A percentile compares a stretch with the other conserved stretches of the same genome.
Evolutionary conservation across 2,113 vertebrate genomes (phyloP).

Genomic region (Rana temporaria): DNA sequence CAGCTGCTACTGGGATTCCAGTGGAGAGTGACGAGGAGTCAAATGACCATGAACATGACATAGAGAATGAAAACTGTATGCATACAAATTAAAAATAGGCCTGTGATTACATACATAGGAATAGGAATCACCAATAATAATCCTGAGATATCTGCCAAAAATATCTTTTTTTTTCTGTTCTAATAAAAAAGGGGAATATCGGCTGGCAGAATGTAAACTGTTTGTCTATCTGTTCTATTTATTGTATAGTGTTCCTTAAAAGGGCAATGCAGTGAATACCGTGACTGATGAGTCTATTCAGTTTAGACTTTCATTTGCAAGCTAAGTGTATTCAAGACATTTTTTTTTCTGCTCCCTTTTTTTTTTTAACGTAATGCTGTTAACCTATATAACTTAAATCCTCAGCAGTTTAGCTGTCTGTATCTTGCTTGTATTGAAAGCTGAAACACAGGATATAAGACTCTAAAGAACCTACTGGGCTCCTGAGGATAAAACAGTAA

Average conservation of each 20-base stretch:
- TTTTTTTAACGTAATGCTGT: neutral
- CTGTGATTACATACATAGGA: conserved; percentile 87
- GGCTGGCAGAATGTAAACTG: conserved; percentile 81
- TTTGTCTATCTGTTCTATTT: conserved; percentile 68
- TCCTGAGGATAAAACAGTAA: conserved; percentile 23
- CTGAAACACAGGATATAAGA: too few relatives aligned
- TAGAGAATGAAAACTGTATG: conserved; percentile 90
- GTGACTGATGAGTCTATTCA: conserved; percentile 78
- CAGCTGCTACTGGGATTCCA: conserved; percentile 78
- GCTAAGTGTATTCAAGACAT: conserved; percentile 77
- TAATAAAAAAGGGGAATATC: conserved; percentile 80
- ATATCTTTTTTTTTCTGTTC: conserved; percentile 63
- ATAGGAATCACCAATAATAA: conserved; percentile 67
- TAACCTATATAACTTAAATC: conserved; percentile 68
- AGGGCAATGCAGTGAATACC: conserved; percentile 79
- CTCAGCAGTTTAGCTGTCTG: neutral
- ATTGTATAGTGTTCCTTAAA: conserved; percentile 82
- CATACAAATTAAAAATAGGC: conserved; percentile 88
- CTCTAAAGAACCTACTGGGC: neutral
- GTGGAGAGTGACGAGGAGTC: conserved; percentile 85
- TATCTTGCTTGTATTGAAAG: neutral
- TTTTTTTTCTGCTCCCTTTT: conserved; percentile 77
- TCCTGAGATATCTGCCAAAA: conserved; percentile 74
- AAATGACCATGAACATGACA: conserved; percentile 80
- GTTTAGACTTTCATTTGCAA: conserved; percentile 83